Evolutionary conservation across 2,888 invertebrate genomes (phyloP).

Genomic region (Cephus sareptanus): DNA sequence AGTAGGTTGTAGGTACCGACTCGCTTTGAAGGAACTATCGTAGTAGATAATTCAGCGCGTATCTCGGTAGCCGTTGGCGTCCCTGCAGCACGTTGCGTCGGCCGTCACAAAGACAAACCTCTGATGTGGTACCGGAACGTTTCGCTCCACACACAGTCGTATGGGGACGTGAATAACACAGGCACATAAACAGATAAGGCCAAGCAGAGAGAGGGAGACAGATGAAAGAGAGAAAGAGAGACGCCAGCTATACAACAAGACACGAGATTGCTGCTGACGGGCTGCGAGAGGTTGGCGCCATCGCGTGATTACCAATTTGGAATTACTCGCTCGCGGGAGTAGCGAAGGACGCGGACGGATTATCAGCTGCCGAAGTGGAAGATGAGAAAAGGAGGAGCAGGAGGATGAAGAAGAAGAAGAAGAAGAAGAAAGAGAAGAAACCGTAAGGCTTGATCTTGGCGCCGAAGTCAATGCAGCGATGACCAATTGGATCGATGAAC

Average conservation of each 20-base stretch:
- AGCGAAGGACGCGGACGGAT: conserved; percentile 47
- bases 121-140: conserved; percentile 54
- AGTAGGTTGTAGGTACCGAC: conserved; percentile 30
- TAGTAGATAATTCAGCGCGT: conserved; percentile 64
- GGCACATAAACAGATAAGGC: conserved; percentile 40
- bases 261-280: conserved; percentile 63
- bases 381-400: conserved; percentile 6
- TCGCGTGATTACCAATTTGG: conserved; percentile 67
- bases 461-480: neutral
- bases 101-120: conserved; percentile 64
- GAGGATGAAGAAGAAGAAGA: neutral
- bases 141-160: conserved; percentile 57
- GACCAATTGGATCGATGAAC: neutral
- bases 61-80: conserved; percentile 62
- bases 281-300: conserved; percentile 64
- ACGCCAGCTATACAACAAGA: conserved; percentile 56
- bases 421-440: neutral
- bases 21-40: conserved; percentile 55
- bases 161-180: conserved; percentile 19
- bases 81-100: conserved; percentile 55
- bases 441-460: neutral
- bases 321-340: conserved; percentile 56
- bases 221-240: conserved; percentile 15
- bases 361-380: conserved; percentile 44
- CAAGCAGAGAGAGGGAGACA: conserved; percentile 26